A percentile compares a stretch with the other conserved stretches of the same genome.
phyloP scores from a whole-genome alignment of 2,888 invertebrate genomes.

The Clepsis dumicolana region DNA sequence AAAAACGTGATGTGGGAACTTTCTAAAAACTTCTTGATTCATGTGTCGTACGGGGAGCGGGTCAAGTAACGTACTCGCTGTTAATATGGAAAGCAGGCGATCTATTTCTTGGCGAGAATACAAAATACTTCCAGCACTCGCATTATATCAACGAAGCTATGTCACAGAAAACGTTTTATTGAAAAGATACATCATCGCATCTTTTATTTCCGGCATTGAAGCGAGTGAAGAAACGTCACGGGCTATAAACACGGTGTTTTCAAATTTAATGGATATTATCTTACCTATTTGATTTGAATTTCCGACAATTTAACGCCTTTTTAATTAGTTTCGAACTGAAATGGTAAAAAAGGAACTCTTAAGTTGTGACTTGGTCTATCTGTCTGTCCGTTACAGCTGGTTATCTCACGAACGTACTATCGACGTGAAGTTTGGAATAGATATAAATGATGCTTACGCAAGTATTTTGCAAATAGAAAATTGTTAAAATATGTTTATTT shows the following conservation, averaged over 20 bases:
- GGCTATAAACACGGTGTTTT: conserved; percentile 1
- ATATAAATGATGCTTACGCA: too few species aligned
- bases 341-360: too few species aligned
- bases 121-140: conserved; percentile 52
- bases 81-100: conserved; percentile 70
- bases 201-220: conserved; percentile 2
- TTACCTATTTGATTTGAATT: conserved; percentile 7
- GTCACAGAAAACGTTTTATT: conserved; percentile 36
- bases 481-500: too few species aligned
- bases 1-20: conserved; percentile 47
- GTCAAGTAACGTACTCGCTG: conserved; percentile 58
- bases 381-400: too few species aligned
- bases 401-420: too few species aligned
- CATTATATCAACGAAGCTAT: conserved; percentile 50
- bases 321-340: too few species aligned
- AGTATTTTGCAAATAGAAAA: too few species aligned
- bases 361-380: too few species aligned
- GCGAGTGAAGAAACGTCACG: conserved; percentile 4
- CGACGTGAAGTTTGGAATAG: too few species aligned
- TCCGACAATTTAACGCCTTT: conserved; percentile 18
- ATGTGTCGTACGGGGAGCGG: conserved; percentile 61
- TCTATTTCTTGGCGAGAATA: conserved; percentile 61
- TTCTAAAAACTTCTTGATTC: conserved; percentile 66
- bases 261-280: conserved; percentile 4
- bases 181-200: conserved; percentile 22